Evolutionary conservation across 92 coral and sea anemone species (phyloP).

Genomic region (Hydrozoanthus gracilis): DNA sequence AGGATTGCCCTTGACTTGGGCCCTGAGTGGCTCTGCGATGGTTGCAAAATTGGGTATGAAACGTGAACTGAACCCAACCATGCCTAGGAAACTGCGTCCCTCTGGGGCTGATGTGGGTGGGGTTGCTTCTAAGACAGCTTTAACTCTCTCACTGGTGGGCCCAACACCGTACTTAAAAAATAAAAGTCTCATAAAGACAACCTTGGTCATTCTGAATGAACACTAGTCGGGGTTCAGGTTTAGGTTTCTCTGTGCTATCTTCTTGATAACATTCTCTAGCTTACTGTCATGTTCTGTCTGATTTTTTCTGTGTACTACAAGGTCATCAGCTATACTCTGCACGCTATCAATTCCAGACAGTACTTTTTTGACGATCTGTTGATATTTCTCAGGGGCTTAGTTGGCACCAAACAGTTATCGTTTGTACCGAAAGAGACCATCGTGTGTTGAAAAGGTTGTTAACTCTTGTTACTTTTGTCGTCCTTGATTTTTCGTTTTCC

Average conservation of each 20-base stretch:
- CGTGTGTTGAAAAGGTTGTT: too few species aligned
- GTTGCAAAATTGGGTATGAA: too few species aligned
- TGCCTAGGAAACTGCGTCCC: not conserved
- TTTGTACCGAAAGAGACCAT: slow-evolving; percentile 30
- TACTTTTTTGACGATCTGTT: not conserved
- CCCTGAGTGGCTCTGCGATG: too few species aligned
- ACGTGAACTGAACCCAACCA: too few species aligned
- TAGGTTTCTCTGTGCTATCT: slow-evolving; percentile 56
- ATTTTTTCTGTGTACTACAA: not conserved
- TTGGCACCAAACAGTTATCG: slow-evolving; percentile 49
- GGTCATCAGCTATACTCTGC: slow-evolving; percentile 35
- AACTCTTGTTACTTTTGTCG: not conserved
- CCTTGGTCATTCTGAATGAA: too few species aligned
- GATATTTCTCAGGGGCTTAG: not conserved
- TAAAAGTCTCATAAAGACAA: slow-evolving; percentile 64
- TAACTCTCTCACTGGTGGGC: not conserved
- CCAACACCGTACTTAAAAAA: not conserved
- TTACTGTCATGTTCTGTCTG: not conserved
- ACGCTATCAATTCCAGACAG: slow-evolving; percentile 38
- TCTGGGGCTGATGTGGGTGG: not conserved
- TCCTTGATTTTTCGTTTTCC: not conserved
- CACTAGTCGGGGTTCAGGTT: slow-evolving; percentile 63
- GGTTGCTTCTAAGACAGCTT: not conserved
- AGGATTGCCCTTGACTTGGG: too few species aligned
- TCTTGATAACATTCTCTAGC: not conserved